Evolutionary conservation across 53 echinoderm and acorn worm genomes (phyloP), one percentile per base, ranked within the genome.

Genomic region (Pentamera pediparva): DNA sequence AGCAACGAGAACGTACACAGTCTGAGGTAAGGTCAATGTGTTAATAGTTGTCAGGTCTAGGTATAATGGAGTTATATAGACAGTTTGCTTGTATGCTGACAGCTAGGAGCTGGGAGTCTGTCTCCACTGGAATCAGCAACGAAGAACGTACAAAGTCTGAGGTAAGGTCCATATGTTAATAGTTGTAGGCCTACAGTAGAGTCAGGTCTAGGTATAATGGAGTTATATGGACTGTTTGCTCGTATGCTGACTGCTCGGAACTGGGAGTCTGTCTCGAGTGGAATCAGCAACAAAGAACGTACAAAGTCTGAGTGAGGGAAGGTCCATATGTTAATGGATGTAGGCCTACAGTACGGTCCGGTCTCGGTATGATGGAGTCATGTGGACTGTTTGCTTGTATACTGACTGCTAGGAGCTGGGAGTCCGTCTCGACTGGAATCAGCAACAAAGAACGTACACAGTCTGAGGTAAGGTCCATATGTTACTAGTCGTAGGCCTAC

Each of bases 51-150:
- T n/a, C n/a, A n/a, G n/a, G n/a, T 20, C 67, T 98, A 27, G 98
- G 98, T 19, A 89, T 89, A 39, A 91, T 91, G 35, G 84, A 98
- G 9, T 65, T 98, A 78, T 92, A 98, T 70, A 86, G 86, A 11
- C 53, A 91, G 57, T 98, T 98, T 89, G 88, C 98, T 29, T 98
- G 98, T 38, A 89, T 98, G 91, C 35, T 98, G 56, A 98, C 98
- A 25, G 91, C 91, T 0, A 88, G 98, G 26, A 88, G 88, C 30
- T 98, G 98, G 98, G 79, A 86, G 18, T 60, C 81, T 12, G 82
- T 98, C 62, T 57, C 91, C 1, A 80, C 69, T n/a, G 98, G 98
- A 3, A 98, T 98, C 19, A 91, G 91, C 82, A 91, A 88, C 73
- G 78, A 88, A 33, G 74, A 83, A 22, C 77, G 74, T 21, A 76